phyloP scores from a whole-genome alignment of 2,888 invertebrate genomes.

The Scaptodrosophila latifasciaeformis region DNA sequence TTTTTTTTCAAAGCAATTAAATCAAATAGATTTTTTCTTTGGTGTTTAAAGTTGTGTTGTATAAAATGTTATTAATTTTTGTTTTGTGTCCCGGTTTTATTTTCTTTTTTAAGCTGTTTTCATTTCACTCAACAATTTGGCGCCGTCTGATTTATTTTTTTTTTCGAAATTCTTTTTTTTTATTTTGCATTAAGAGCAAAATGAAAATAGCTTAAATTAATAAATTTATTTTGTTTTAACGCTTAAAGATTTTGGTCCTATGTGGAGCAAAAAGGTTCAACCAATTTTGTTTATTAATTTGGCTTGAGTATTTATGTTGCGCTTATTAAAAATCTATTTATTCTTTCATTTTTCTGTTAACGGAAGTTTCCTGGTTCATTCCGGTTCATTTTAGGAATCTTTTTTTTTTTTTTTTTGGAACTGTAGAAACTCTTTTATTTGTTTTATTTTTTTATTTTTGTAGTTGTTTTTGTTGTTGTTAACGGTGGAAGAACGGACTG shows the following conservation, averaged over 20 bases:
- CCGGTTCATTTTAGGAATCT: conserved; percentile 10
- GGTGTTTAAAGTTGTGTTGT: background rate
- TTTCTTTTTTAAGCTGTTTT: too few relatives aligned
- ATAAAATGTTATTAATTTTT: too few relatives aligned
- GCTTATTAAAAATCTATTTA: conserved; percentile 25
- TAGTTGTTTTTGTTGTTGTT: conserved; percentile 52
- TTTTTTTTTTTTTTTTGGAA: conserved; percentile 22
- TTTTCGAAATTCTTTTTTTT: conserved; percentile 6
- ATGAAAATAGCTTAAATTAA: too few relatives aligned
- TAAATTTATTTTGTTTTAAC: conserved; percentile 14
- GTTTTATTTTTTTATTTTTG: background rate
- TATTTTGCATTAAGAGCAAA: conserved; percentile 12
- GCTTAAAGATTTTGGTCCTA: too few relatives aligned
- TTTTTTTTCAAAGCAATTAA: conserved; percentile 18
- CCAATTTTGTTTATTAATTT: too few relatives aligned
- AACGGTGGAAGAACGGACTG: conserved; percentile 62
- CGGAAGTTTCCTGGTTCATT: conserved; percentile 44
- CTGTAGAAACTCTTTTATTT: conserved; percentile 47
- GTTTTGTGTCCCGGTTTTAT: too few relatives aligned
- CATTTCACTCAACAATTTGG: too few relatives aligned
- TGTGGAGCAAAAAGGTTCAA: too few relatives aligned
- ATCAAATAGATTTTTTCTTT: conserved; percentile 6
- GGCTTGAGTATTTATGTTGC: background rate
- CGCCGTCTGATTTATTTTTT: too few relatives aligned
- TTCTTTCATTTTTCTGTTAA: conserved; percentile 31